Conservation (phyloP, 2,797 vertebrate species). For the Phoeniculus purpureus region DNA sequence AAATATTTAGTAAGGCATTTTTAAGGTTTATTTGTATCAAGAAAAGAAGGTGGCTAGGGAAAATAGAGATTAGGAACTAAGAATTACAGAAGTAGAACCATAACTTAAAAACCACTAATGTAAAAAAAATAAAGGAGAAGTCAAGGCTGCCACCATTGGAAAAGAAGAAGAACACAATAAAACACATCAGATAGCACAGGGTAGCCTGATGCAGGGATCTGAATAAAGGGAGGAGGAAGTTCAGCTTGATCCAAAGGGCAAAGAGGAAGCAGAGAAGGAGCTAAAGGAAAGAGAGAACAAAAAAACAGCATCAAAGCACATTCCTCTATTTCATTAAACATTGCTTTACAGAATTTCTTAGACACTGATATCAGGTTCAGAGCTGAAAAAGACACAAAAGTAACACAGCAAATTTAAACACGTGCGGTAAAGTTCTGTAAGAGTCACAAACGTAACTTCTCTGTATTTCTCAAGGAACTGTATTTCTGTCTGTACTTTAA, state of each 20-base stretch:
- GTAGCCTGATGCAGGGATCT: background rate
- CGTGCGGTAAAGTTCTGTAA: background rate
- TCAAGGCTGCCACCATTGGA: background rate
- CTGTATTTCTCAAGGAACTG: background rate
- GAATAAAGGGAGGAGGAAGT: background rate
- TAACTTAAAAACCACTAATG: background rate
- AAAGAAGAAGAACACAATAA: background rate
- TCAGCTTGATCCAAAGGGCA: background rate
- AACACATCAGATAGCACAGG: background rate
- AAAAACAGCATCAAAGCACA: background rate
- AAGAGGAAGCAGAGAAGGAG: background rate
- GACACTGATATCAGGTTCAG: background rate
- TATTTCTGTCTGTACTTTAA: background rate
- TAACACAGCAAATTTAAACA: background rate
- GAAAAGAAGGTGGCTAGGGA: background rate
- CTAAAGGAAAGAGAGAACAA: background rate
- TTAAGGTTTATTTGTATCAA: background rate
- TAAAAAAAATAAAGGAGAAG: background rate
- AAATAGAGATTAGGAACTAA: background rate
- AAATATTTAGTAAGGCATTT: background rate
- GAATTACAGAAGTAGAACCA: background rate
- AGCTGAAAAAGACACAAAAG: background rate
- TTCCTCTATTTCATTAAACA: background rate
- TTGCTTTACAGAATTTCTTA: background rate
- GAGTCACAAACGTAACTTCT: background rate